Evolutionary conservation across 2,797 vertebrate genomes (phyloP).

Genomic region (Peromyscus nudipes): DNA sequence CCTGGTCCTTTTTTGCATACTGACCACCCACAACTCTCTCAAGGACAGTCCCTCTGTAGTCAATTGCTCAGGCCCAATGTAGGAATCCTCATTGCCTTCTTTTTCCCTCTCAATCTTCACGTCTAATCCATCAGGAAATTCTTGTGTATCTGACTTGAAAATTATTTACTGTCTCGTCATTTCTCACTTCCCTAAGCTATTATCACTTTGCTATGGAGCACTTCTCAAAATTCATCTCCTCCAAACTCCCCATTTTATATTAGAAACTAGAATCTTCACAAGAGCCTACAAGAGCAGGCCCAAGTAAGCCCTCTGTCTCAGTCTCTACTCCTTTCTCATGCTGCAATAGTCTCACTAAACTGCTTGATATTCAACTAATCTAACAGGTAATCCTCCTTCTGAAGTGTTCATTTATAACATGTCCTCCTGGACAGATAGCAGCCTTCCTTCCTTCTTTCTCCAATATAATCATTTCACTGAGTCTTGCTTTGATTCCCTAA

Average conservation of each 20-base stretch:
- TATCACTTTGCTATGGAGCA: background rate
- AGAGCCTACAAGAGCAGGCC: background rate
- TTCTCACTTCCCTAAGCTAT: background rate
- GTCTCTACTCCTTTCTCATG: background rate
- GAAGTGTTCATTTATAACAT: background rate
- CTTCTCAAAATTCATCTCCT: background rate
- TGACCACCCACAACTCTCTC: background rate
- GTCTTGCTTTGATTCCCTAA: background rate
- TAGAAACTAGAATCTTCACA: background rate
- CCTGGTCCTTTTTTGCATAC: slow-evolving; percentile 2
- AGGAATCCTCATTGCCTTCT: background rate
- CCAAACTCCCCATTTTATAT: background rate
- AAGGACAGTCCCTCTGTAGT: background rate
- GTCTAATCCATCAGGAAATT: background rate
- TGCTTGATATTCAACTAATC: background rate
- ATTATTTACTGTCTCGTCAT: background rate
- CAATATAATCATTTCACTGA: background rate
- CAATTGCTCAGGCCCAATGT: background rate
- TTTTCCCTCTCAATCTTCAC: background rate
- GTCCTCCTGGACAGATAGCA: background rate
- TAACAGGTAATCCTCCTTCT: background rate
- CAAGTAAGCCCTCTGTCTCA: background rate
- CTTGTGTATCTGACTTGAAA: slow-evolving; percentile 8
- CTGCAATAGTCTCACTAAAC: background rate
- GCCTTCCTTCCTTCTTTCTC: slow-evolving; percentile 5